Conservation (phyloP, 2,888 invertebrate species). For the Trilocha varians region DNA sequence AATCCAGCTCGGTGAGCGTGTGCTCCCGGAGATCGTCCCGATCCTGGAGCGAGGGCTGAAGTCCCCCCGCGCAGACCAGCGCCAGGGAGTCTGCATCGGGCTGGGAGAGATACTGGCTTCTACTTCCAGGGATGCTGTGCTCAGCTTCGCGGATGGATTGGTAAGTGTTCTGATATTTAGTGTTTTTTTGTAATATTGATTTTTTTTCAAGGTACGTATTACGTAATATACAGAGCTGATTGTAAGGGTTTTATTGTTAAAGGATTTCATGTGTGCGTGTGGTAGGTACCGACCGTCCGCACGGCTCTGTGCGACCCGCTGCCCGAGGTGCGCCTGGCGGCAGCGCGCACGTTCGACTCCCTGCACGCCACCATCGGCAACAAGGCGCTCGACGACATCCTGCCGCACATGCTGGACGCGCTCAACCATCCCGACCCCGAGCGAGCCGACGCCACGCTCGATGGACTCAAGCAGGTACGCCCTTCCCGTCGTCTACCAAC, state of each 20-base stretch:
- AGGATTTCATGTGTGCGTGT: slow-evolving; percentile 50
- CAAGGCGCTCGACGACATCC: slow-evolving; percentile 95
- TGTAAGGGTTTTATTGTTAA: too few species aligned
- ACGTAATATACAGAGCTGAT: too few species aligned
- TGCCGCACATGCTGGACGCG: slow-evolving; percentile 88
- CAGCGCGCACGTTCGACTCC: slow-evolving; percentile 97
- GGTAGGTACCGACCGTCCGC: slow-evolving; percentile 88
- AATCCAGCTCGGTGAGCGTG: slow-evolving; percentile 88
- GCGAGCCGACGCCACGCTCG: slow-evolving; percentile 91
- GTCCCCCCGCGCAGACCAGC: slow-evolving; percentile 92
- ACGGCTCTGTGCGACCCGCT: slow-evolving; percentile 95
- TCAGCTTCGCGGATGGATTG: slow-evolving; percentile 74
- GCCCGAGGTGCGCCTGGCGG: slow-evolving; percentile 93
- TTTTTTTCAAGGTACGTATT: too few species aligned
- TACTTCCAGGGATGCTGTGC: slow-evolving; percentile 94
- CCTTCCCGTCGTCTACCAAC: too few species aligned
- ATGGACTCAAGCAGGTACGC: slow-evolving; percentile 88
- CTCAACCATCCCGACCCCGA: slow-evolving; percentile 83
- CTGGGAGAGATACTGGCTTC: slow-evolving; percentile 98
- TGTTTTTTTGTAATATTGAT: too few species aligned
- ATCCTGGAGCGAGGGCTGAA: slow-evolving; percentile 95
- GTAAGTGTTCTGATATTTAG: slow-evolving; percentile 17
- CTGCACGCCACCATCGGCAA: slow-evolving; percentile 95
- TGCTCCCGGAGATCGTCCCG: slow-evolving; percentile 97
- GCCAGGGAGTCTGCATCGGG: slow-evolving; percentile 99